Conservation (phyloP, 2,113 vertebrate genomes). For the Tautogolabrus adspersus region DNA sequence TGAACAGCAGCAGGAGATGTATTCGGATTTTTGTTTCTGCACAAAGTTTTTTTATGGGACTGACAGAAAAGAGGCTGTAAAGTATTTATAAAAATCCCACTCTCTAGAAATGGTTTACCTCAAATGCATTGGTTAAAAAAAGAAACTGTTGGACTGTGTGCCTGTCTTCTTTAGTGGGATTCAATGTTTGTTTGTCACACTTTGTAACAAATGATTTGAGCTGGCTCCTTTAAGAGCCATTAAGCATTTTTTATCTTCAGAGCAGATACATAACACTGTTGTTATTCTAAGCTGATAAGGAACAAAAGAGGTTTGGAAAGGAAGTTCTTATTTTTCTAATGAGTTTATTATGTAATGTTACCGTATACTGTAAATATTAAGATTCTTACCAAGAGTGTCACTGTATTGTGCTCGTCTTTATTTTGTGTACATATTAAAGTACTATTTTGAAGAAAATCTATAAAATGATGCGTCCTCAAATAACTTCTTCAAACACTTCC, state of each 20-base stretch:
- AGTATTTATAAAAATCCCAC: background rate
- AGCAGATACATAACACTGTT: too few species aligned
- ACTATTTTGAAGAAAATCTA: background rate
- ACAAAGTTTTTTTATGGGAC: background rate
- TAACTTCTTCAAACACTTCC: background rate
- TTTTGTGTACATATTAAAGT: slow-evolving; percentile 36
- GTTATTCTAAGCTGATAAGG: background rate
- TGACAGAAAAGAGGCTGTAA: background rate
- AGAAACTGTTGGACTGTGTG: background rate
- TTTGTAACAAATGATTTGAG: background rate
- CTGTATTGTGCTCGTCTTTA: slow-evolving; percentile 2
- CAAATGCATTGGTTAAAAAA: background rate
- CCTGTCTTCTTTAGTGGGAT: background rate
- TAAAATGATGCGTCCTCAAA: background rate
- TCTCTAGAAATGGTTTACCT: background rate
- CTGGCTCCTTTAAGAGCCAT: background rate
- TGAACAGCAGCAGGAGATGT: background rate
- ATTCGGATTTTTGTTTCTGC: background rate
- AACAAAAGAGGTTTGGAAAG: background rate
- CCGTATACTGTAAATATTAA: background rate
- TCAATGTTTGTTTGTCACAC: background rate
- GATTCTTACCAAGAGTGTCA: too few species aligned
- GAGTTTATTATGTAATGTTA: slow-evolving; percentile 10
- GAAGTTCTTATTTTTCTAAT: slow-evolving; percentile 1
- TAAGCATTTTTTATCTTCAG: background rate